phyloP scores from a whole-genome alignment of 2,113 vertebrate genomes.

The Hippocampus guttulatus region DNA sequence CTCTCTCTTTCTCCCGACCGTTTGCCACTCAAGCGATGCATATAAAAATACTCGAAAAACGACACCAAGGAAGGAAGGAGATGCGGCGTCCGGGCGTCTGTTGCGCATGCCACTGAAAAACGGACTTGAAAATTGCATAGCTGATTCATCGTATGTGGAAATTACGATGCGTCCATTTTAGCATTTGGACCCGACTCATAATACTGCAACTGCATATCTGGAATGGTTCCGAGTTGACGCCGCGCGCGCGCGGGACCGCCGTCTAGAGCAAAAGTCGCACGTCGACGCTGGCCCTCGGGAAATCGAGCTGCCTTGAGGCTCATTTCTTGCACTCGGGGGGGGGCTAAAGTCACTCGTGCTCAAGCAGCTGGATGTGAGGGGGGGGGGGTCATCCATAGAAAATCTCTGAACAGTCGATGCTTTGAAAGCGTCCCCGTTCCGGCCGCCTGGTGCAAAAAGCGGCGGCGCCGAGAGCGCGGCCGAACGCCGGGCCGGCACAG shows the following conservation, averaged over 20 bases:
- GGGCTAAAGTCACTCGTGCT: slow-evolving; percentile 36
- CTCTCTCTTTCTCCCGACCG: not conserved
- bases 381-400: too few species aligned
- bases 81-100: not conserved
- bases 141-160: slow-evolving; percentile 25
- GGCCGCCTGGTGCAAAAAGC: slow-evolving; percentile 66
- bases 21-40: slow-evolving; percentile 22
- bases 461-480: too few species aligned
- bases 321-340: slow-evolving; percentile 62
- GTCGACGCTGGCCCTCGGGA: not conserved
- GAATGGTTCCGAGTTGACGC: slow-evolving; percentile 22
- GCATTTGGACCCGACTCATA: not conserved
- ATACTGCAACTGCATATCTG: slow-evolving; percentile 25
- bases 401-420: too few species aligned
- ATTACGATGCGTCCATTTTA: not conserved
- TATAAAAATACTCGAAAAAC: slow-evolving; percentile 11
- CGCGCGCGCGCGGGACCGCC: not conserved
- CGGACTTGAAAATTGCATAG: slow-evolving; percentile 63
- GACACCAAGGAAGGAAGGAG: not conserved
- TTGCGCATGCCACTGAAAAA: slow-evolving; percentile 35
- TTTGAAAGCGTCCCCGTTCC: slow-evolving; percentile 62
- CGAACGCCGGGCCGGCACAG: slow-evolving; percentile 1
- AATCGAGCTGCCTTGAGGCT: not conserved
- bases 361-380: not conserved
- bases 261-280: not conserved